Percentiles rank a stretch among this genome's conserved stretches.
These are phyloP conservation scores for Lasioglossum malachurum DNA, from an alignment of 2,888 invertebrate species.

Conservation along the genomic window DNA sequence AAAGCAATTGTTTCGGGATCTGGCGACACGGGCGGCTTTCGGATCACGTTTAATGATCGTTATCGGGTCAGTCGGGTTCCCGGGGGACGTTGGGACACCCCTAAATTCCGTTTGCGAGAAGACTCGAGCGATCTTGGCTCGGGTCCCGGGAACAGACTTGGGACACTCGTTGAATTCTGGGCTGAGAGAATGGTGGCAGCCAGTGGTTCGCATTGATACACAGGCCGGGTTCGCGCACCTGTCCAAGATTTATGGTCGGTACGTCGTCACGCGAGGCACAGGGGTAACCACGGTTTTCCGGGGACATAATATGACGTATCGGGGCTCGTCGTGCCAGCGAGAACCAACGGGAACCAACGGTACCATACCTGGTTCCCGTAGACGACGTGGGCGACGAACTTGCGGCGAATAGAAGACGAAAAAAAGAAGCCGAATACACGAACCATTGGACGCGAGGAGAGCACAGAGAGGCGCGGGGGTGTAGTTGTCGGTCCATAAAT, in stretches of 20 bases:
- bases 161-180: slow-evolving; percentile 21
- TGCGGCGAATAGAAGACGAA: slow-evolving; percentile 37
- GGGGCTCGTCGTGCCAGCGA: slow-evolving; percentile 53
- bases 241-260: slow-evolving; percentile 67
- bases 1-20: neutral
- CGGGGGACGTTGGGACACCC: neutral
- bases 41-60: slow-evolving; percentile 9
- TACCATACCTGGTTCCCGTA: slow-evolving; percentile 35
- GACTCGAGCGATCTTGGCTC: slow-evolving; percentile 61
- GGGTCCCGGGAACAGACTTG: slow-evolving; percentile 39
- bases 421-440: slow-evolving; percentile 27
- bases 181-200: neutral
- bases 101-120: slow-evolving; percentile 70
- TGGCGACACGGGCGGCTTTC: too few species aligned
- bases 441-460: slow-evolving; percentile 2
- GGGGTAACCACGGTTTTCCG: slow-evolving; percentile 57
- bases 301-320: slow-evolving; percentile 75
- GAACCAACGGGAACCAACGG: slow-evolving; percentile 23
- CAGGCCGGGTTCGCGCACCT: neutral
- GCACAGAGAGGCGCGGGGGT: slow-evolving; percentile 15
- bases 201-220: slow-evolving; percentile 26
- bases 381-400: slow-evolving; percentile 50
- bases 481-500: slow-evolving; percentile 66
- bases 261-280: slow-evolving; percentile 65
- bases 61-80: neutral